Evolutionary conservation across 2,888 invertebrate genomes (phyloP).

Genomic region (Leptinotarsa juncta): DNA sequence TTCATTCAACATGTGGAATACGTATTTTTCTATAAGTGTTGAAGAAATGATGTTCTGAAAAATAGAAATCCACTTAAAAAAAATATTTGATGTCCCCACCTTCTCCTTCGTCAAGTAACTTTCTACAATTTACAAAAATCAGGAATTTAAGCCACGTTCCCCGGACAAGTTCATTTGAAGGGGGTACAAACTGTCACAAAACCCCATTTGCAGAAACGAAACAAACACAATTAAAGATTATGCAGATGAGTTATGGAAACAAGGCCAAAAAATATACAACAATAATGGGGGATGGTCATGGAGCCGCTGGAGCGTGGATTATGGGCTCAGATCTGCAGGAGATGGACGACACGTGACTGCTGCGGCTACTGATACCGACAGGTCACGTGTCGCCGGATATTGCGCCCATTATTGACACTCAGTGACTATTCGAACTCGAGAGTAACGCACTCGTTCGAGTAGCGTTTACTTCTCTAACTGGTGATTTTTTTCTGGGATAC

Average conservation of each 20-base stretch:
- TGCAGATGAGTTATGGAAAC: slow-evolving; percentile 16
- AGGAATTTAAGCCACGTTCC: no score
- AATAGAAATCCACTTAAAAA: no score
- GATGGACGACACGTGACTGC: slow-evolving; percentile 63
- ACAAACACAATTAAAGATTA: slow-evolving; percentile 17
- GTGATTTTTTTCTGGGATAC: background rate
- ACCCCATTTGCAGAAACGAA: background rate
- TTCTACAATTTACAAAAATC: no score
- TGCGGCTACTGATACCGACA: slow-evolving; percentile 65
- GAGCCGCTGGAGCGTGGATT: slow-evolving; percentile 44
- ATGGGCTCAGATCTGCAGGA: slow-evolving; percentile 57
- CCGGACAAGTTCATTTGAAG: background rate
- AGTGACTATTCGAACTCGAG: slow-evolving; percentile 8
- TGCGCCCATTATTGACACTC: slow-evolving; percentile 31
- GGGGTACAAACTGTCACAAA: slow-evolving; percentile 1
- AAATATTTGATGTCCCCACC: no score
- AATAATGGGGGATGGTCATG: slow-evolving; percentile 16
- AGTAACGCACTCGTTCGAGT: slow-evolving; percentile 1
- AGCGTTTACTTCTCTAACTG: background rate
- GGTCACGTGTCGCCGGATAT: slow-evolving; percentile 60
- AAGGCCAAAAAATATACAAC: background rate
- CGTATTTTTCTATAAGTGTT: no score
- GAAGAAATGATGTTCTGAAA: no score
- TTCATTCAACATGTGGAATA: no score
- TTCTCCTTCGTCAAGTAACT: no score